Conservation (phyloP, 2,113 vertebrate species). For the Polypterus bichir region DNA sequence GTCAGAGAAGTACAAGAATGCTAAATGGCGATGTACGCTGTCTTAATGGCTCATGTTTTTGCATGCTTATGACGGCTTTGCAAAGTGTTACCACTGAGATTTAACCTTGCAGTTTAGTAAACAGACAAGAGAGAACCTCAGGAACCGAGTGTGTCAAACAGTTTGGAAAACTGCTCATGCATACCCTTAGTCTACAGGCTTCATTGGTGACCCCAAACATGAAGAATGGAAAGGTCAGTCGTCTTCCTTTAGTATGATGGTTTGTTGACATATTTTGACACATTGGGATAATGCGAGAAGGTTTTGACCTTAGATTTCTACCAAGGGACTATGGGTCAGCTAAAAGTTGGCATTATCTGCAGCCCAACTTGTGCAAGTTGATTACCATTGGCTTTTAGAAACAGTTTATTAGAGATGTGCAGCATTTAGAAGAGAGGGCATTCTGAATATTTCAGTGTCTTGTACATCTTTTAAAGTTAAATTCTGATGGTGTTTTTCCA, state of each 20-base stretch:
- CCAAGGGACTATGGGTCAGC: conserved; percentile 33
- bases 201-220: conserved; percentile 40
- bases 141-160: conserved; percentile 48
- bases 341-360: conserved; percentile 11
- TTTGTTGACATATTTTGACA: conserved; percentile 75
- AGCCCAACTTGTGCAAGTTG: conserved; percentile 7
- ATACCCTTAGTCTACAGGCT: conserved; percentile 37
- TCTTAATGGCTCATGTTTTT: conserved; percentile 6
- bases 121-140: conserved; percentile 39
- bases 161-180: conserved; percentile 46
- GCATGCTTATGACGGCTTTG: conserved; percentile 20
- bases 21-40: not conserved
- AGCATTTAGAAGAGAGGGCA: too few relatives aligned
- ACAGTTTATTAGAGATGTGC: too few relatives aligned
- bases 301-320: conserved; percentile 48
- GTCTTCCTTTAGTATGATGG: conserved; percentile 52
- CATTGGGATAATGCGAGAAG: conserved; percentile 43
- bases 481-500: too few relatives aligned
- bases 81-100: conserved; percentile 30
- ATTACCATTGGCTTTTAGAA: not conserved
- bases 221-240: conserved; percentile 60
- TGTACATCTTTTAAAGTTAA: too few relatives aligned
- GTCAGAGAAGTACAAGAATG: not conserved
- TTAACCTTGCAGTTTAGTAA: conserved; percentile 28
- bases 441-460: too few relatives aligned